phyloP scores from a whole-genome alignment of 2,888 invertebrate species.

The Clanis bilineata region DNA sequence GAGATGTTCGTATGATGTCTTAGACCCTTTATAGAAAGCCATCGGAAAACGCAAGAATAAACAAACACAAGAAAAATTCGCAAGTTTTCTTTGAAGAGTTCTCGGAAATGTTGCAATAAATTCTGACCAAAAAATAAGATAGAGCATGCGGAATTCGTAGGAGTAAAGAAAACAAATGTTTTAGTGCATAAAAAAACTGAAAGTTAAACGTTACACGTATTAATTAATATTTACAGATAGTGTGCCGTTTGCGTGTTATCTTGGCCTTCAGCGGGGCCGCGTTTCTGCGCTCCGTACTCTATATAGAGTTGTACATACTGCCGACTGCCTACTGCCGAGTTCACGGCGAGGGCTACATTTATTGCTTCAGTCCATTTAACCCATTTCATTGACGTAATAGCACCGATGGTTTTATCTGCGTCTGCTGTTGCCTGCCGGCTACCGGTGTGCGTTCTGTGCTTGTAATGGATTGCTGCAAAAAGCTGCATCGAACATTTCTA shows the following conservation, averaged over 20 bases:
- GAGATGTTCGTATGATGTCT: neutral
- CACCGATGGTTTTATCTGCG: constrained; percentile 46
- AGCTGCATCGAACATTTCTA: constrained; percentile 24
- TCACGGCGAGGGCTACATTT: constrained; percentile 75
- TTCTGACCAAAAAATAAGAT: neutral
- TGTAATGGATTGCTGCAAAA: constrained; percentile 25
- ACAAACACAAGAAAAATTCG: neutral
- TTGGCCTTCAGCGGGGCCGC: constrained; percentile 59
- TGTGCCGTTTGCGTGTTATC: constrained; percentile 24
- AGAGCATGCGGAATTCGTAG: neutral
- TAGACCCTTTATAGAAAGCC: neutral
- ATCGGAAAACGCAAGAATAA: neutral
- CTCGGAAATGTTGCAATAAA: neutral
- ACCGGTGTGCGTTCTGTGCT: constrained; percentile 29
- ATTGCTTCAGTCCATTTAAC: constrained; percentile 70
- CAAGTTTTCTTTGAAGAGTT: neutral
- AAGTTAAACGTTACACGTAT: constrained; percentile 39
- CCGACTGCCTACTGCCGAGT: too few relatives aligned
- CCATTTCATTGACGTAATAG: constrained; percentile 72
- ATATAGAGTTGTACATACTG: too few relatives aligned
- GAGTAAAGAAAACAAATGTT: neutral
- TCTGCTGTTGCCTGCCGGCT: constrained; percentile 29
- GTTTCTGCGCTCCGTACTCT: constrained; percentile 35
- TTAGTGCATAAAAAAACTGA: constrained; percentile 21
- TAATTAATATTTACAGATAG: constrained; percentile 40